Percentiles rank a stretch among this genome's conserved stretches.
phyloP scores from a whole-genome alignment of 2,797 vertebrate genomes.

The Xiphophorus birchmanni region DNA sequence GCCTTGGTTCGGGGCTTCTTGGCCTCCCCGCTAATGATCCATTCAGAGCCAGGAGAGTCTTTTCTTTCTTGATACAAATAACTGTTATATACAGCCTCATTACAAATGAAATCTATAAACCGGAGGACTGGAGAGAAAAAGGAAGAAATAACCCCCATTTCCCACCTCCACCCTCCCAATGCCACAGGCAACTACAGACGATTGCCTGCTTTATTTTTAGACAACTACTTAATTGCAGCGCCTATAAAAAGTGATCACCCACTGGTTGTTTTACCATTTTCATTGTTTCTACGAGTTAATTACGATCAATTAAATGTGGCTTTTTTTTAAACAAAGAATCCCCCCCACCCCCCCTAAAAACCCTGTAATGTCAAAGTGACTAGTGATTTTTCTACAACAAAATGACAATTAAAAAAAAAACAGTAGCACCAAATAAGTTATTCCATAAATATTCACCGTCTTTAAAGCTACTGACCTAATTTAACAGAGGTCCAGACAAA shows the following conservation, averaged over 20 bases:
- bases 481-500: too few relatives aligned
- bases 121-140: constrained; percentile 26
- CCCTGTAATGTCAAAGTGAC: too few relatives aligned
- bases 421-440: too few relatives aligned
- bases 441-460: too few relatives aligned
- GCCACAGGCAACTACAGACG: neutral
- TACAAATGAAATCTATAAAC: constrained; percentile 58
- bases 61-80: constrained; percentile 61
- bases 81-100: constrained; percentile 67
- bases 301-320: neutral
- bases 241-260: neutral
- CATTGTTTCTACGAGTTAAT: neutral
- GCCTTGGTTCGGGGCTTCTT: constrained; percentile 43
- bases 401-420: too few relatives aligned
- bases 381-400: too few relatives aligned
- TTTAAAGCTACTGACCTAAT: too few relatives aligned
- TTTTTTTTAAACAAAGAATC: too few relatives aligned
- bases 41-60: constrained; percentile 50
- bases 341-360: too few relatives aligned
- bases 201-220: constrained; percentile 14
- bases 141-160: constrained; percentile 11
- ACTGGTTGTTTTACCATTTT: neutral
- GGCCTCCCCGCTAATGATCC: constrained; percentile 60
- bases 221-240: neutral
- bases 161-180: neutral